Percentiles rank a stretch among this genome's conserved stretches.
Conservation (phyloP, 2,113 vertebrate species). For the Paralichthys olivaceus region DNA sequence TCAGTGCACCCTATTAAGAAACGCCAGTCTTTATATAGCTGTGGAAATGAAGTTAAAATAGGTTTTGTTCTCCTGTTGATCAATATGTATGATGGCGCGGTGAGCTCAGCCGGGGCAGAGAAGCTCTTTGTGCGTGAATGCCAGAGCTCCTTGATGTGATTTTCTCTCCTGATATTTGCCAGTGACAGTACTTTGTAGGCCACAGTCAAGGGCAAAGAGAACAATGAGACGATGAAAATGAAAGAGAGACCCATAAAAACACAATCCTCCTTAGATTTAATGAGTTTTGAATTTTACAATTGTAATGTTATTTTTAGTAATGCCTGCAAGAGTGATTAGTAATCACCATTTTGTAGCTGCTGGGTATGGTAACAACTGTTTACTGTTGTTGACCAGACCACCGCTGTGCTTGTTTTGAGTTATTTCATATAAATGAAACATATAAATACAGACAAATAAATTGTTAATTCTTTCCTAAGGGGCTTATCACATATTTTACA, state of each 20-base stretch:
- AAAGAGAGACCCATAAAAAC: slow-evolving; percentile 11
- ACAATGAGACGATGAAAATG: slow-evolving; percentile 9
- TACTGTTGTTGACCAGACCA: background rate
- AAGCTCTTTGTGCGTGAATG: slow-evolving; percentile 61
- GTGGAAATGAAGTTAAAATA: slow-evolving; percentile 78
- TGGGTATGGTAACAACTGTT: background rate
- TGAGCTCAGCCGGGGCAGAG: slow-evolving; percentile 26
- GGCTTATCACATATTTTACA: background rate
- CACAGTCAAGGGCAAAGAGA: slow-evolving; percentile 47
- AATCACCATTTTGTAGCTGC: background rate
- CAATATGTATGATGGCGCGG: slow-evolving; percentile 70
- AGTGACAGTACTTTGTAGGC: slow-evolving; percentile 22
- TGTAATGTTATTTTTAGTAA: background rate
- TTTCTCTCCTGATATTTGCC: slow-evolving; percentile 55
- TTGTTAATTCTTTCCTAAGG: slow-evolving; percentile 5
- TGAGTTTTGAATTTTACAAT: background rate
- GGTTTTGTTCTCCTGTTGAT: slow-evolving; percentile 73
- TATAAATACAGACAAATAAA: background rate
- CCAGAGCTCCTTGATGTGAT: slow-evolving; percentile 47
- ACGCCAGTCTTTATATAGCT: slow-evolving; percentile 78
- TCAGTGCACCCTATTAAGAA: slow-evolving; percentile 84
- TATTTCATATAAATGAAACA: background rate
- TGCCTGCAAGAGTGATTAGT: background rate
- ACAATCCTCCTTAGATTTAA: background rate
- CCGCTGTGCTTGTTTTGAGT: background rate